Evolutionary conservation across 2,888 invertebrate species (phyloP).

Genomic region (Lepetodrilus schrolli): DNA sequence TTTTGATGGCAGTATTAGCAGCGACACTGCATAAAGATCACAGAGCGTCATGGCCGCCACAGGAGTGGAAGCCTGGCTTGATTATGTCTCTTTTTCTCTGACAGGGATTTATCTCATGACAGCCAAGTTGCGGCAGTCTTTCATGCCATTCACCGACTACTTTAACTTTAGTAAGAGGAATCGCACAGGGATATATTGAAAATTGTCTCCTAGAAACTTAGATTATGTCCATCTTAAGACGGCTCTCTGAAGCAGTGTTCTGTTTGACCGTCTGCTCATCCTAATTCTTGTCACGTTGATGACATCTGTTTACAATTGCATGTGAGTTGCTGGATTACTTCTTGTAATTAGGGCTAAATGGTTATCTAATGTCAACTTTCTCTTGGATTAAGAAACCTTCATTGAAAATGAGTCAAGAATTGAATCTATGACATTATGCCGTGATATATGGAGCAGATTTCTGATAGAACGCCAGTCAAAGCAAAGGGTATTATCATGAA

Average conservation of each 20-base stretch:
- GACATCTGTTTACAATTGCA: background rate
- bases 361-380: no score
- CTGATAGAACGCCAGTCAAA: no score
- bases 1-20: slow-evolving; percentile 31
- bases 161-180: slow-evolving; percentile 17
- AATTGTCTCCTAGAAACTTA: slow-evolving; percentile 27
- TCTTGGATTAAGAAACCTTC: no score
- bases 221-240: slow-evolving; percentile 2
- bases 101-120: slow-evolving; percentile 15
- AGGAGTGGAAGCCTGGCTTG: background rate
- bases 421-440: no score
- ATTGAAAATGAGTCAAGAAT: no score
- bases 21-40: slow-evolving; percentile 28
- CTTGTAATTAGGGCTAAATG: no score
- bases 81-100: slow-evolving; percentile 17
- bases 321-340: background rate
- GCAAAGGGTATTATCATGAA: no score
- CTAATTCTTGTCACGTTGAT: background rate
- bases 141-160: slow-evolving; percentile 20
- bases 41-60: slow-evolving; percentile 12
- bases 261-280: background rate
- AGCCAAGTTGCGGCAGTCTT: background rate
- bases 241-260: no score
- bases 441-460: no score
- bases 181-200: slow-evolving; percentile 23